phyloP scores from a whole-genome alignment of 2,797 vertebrate genomes.

The Galaxias olidus region DNA sequence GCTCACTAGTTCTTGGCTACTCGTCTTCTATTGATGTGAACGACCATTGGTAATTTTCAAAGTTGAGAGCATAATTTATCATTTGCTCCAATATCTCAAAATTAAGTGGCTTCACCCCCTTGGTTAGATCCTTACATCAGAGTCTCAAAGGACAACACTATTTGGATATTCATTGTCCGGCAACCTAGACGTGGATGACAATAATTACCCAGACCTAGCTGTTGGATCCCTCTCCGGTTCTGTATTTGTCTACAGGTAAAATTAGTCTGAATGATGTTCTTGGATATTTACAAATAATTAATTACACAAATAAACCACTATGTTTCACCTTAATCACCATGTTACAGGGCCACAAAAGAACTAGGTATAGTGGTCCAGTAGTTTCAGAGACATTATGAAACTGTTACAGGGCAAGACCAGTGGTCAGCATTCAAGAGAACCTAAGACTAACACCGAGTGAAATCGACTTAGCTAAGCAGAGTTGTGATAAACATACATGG shows the following conservation, averaged over 20 bases:
- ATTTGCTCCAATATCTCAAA: background rate
- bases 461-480: constrained; percentile 77
- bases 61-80: background rate
- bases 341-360: background rate
- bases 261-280: no score
- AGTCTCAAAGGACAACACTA: constrained; percentile 52
- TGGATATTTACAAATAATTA: no score
- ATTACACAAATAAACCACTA: no score
- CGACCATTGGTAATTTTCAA: background rate
- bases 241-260: constrained; percentile 86
- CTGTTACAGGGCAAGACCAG: constrained; percentile 80
- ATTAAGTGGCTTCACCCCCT: background rate
- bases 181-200: constrained; percentile 89
- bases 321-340: background rate
- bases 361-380: no score
- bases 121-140: constrained; percentile 80
- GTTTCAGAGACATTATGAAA: no score
- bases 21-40: no score
- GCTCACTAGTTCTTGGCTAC: no score
- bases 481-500: constrained; percentile 67
- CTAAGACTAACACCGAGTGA: constrained; percentile 75
- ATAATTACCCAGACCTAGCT: constrained; percentile 89
- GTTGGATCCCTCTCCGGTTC: constrained; percentile 90
- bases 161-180: constrained; percentile 94
- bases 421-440: constrained; percentile 80